Evolutionary conservation across 2,113 vertebrate genomes (phyloP), one percentile per base, ranked within the genome.

Genomic region (Oryzias woworae): DNA sequence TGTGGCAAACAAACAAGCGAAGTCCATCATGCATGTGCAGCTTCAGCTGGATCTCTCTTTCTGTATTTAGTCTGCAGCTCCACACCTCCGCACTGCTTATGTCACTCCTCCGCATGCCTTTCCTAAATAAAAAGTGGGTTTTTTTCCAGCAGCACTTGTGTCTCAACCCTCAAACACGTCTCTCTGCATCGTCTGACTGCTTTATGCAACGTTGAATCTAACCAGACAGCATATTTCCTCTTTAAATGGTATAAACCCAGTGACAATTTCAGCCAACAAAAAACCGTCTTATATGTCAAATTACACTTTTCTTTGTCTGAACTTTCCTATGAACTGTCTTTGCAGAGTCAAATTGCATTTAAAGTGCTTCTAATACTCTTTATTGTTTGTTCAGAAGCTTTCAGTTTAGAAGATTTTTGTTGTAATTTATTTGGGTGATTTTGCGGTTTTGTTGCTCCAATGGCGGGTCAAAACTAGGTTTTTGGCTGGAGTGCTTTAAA

Each of bases 21-120:
- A 12, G 1, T 8, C 50, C 46, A 55, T 84, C 77, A 72, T 22
- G 59, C 42, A 3, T 0, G 47, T 48, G 58, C 41, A 54, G 48
- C 55, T 84, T 62, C 78, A 77, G 87, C 66, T 76, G 75, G 66
- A 62, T 55, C 47, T 53, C 42, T 64, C 50, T 44, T 61, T 71
- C 69, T 80, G 41, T 73, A 73, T 87, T 83, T 85, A 81, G 81
- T 74, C 75, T 80, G 71, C 62, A 66, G 42, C 74, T 73, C 52
- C 55, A 60, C 67, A 64, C 61, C 77, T 77, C 73, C 63, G 24
- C 41, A 58, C 62, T 65, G 47, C 62, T 79, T 64, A 45, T 70
- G 43, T 72, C 69, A 43, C 46, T 59, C 71, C 62, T 72, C 68
- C 66, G 58, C 64, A 62, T 59, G 55, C 73, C 36, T 7, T 69